Conservation (phyloP, 1,140 invertebrate genomes). For the Ganaspis sp. region DNA sequence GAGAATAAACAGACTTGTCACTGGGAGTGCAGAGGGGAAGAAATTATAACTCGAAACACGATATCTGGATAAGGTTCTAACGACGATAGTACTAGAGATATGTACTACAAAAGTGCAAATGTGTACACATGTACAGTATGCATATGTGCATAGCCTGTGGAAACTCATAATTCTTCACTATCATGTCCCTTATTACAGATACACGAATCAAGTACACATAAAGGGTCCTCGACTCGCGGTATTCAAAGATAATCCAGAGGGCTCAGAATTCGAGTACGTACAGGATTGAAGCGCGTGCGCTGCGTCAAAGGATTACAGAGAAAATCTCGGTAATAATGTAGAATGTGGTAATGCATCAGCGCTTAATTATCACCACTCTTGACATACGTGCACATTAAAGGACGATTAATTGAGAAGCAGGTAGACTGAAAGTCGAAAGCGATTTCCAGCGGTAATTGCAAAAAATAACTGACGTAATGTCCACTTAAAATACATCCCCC, state of each 20-base stretch:
- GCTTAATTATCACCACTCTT: slow-evolving; percentile 12
- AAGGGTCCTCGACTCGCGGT: background rate
- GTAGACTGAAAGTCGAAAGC: slow-evolving; percentile 21
- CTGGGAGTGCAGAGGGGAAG: background rate
- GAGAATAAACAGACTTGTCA: background rate
- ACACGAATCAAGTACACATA: background rate
- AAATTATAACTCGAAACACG: background rate
- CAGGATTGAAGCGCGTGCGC: slow-evolving; percentile 9
- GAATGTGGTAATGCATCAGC: background rate
- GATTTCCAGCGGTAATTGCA: background rate
- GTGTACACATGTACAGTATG: background rate
- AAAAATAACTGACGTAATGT: background rate
- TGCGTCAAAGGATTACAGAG: background rate
- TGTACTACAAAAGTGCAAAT: background rate
- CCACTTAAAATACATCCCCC: background rate
- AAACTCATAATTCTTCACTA: background rate
- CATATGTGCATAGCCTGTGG: background rate
- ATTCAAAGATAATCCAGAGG: slow-evolving; percentile 16
- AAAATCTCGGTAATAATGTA: slow-evolving; percentile 20
- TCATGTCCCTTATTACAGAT: background rate
- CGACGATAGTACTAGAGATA: background rate
- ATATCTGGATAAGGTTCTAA: background rate
- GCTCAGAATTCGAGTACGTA: background rate
- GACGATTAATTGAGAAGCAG: slow-evolving; percentile 17
- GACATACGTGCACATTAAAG: background rate